A percentile compares a stretch with the other conserved stretches of the same genome.
Evolutionary conservation across 2,113 vertebrate genomes (phyloP).

Genomic region (Narcine bancroftii): DNA sequence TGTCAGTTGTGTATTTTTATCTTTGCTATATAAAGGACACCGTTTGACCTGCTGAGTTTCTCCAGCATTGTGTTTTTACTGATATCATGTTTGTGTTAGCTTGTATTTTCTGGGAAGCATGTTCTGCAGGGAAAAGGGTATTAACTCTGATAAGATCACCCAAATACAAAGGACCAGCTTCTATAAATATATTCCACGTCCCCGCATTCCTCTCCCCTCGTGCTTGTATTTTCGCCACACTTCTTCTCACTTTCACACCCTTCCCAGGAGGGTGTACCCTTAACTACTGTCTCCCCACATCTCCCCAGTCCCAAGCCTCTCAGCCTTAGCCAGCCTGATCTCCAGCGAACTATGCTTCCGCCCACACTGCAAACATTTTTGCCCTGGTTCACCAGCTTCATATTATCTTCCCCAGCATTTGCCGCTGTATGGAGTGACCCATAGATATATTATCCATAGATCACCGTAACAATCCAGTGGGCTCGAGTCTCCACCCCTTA

Average conservation of each 20-base stretch:
- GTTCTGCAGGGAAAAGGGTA: neutral
- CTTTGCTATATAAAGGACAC: too few species aligned
- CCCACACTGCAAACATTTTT: neutral
- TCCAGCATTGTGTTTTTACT: too few species aligned
- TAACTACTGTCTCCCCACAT: neutral
- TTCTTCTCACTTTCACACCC: neutral
- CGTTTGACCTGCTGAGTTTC: too few species aligned
- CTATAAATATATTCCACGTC: neutral
- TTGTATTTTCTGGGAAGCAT: too few species aligned
- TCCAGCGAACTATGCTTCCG: neutral
- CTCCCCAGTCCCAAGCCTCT: neutral
- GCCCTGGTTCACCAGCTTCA: neutral
- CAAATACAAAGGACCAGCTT: too few species aligned
- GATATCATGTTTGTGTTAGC: too few species aligned
- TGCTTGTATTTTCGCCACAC: too few species aligned
- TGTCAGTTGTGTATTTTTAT: too few species aligned
- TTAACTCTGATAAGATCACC: neutral
- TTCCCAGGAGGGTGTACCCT: neutral
- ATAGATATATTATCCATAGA: too few species aligned
- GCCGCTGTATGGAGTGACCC: too few species aligned
- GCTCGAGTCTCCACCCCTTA: neutral
- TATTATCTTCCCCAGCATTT: neutral
- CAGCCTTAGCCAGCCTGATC: too few species aligned
- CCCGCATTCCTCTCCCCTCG: too few species aligned
- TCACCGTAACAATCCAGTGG: neutral